Percentiles rank a stretch among this genome's conserved stretches.
Conservation (phyloP, 2,113 vertebrate species). For the Phaetusa simplex region DNA sequence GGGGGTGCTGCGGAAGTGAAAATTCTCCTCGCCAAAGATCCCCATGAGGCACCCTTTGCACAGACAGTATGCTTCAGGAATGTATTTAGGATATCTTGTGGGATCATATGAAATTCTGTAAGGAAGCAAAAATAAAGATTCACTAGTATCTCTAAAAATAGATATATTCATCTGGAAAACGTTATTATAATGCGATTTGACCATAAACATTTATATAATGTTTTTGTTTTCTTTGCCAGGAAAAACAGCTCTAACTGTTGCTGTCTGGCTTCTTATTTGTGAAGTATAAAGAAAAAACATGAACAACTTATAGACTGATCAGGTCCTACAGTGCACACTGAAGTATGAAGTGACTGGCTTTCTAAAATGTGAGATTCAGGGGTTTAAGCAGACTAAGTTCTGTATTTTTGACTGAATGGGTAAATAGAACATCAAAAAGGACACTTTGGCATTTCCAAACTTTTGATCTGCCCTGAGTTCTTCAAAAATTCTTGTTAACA, state of each 20-base stretch:
- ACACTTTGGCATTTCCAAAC: background rate
- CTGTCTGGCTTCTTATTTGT: background rate
- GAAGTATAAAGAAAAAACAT: background rate
- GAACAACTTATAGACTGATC: background rate
- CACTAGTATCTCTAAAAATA: background rate
- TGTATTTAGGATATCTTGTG: conserved; percentile 84
- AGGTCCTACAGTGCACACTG: background rate
- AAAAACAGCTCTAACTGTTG: background rate
- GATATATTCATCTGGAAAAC: background rate
- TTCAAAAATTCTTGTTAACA: background rate
- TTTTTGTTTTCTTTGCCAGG: background rate
- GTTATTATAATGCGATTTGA: background rate
- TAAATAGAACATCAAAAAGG: background rate
- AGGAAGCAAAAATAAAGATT: background rate
- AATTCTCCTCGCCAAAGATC: conserved; percentile 77
- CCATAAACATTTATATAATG: background rate
- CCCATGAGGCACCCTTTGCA: conserved; percentile 90
- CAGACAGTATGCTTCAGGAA: conserved; percentile 94
- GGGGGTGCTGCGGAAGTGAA: conserved; percentile 82
- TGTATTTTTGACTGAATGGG: background rate
- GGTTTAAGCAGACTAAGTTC: background rate
- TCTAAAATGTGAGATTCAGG: background rate
- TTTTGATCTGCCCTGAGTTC: background rate
- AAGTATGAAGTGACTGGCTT: background rate
- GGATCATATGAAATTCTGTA: conserved; percentile 86